A percentile compares a stretch with the other conserved stretches of the same genome.
These are phyloP conservation scores for Cyanoramphus novaezelandiae DNA, from an alignment of 2,113 vertebrate species.

Conservation along the genomic window DNA sequence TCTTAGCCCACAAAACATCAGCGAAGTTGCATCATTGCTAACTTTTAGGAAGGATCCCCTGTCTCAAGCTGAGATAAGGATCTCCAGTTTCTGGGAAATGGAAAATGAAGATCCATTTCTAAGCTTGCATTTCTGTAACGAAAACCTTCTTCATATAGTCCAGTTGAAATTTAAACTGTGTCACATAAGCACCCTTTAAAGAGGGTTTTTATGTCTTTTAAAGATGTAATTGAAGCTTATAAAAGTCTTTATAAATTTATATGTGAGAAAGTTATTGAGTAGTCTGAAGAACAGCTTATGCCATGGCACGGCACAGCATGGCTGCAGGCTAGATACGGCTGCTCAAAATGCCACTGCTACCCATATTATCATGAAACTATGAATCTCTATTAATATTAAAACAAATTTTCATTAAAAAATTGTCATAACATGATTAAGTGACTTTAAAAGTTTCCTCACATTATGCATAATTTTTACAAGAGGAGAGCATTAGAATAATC, in stretches of 20 bases:
- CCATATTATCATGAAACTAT: constrained; percentile 61
- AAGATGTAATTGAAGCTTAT: constrained; percentile 69
- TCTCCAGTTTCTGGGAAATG: neutral
- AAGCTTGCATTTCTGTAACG: neutral
- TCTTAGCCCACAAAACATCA: neutral
- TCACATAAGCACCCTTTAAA: constrained; percentile 52
- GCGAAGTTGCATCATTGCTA: neutral
- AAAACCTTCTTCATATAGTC: constrained; percentile 6
- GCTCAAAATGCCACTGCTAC: constrained; percentile 55
- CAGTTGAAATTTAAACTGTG: constrained; percentile 50
- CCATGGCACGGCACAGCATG: constrained; percentile 30
- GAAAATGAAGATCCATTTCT: neutral
- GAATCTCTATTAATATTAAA: constrained; percentile 72
- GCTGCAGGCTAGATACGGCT: constrained; percentile 48
- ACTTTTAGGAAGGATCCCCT: neutral
- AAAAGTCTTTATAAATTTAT: constrained; percentile 73
- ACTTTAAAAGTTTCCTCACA: constrained; percentile 66
- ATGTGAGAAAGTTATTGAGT: constrained; percentile 67
- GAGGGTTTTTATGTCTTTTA: constrained; percentile 55
- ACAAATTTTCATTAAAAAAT: constrained; percentile 71
- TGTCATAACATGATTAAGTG: constrained; percentile 71
- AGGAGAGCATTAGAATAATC: constrained; percentile 49
- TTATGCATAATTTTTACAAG: constrained; percentile 69
- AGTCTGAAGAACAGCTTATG: constrained; percentile 58
- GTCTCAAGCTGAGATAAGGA: neutral